Conservation (phyloP, 2,888 invertebrate genomes). For the Disparrhopalites patrizii region DNA sequence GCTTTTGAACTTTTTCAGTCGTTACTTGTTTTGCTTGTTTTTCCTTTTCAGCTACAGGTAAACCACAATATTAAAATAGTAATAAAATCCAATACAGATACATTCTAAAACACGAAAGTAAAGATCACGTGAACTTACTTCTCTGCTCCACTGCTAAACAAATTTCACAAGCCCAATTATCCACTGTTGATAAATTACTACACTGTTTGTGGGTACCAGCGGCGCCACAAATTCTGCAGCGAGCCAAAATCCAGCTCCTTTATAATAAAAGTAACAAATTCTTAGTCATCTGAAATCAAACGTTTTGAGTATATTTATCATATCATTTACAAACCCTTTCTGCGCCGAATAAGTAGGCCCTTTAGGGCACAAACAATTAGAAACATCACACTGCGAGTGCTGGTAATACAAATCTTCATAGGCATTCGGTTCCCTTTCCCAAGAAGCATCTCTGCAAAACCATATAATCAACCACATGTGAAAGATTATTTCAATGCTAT, state of each 20-base stretch:
- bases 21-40: conserved; percentile 10
- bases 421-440: conserved; percentile 77
- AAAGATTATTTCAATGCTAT: too few species aligned
- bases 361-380: conserved; percentile 59
- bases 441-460: conserved; percentile 68
- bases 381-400: conserved; percentile 60
- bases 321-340: conserved; percentile 51
- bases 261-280: not conserved
- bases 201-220: conserved; percentile 58
- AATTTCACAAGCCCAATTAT: conserved; percentile 54
- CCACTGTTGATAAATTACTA: conserved; percentile 51
- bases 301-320: not conserved
- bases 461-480: not conserved
- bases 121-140: conserved; percentile 2
- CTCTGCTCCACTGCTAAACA: conserved; percentile 50
- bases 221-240: conserved; percentile 59
- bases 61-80: not conserved
- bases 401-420: conserved; percentile 67
- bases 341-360: conserved; percentile 56
- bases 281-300: not conserved
- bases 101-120: not conserved
- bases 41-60: conserved; percentile 20
- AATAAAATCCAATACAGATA: not conserved
- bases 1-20: not conserved
- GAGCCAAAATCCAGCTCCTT: conserved; percentile 57